Percentiles rank a stretch among this genome's conserved stretches.
These are phyloP conservation scores for Tachina fera DNA, from an alignment of 2,888 invertebrate genomes.

Conservation along the genomic window DNA sequence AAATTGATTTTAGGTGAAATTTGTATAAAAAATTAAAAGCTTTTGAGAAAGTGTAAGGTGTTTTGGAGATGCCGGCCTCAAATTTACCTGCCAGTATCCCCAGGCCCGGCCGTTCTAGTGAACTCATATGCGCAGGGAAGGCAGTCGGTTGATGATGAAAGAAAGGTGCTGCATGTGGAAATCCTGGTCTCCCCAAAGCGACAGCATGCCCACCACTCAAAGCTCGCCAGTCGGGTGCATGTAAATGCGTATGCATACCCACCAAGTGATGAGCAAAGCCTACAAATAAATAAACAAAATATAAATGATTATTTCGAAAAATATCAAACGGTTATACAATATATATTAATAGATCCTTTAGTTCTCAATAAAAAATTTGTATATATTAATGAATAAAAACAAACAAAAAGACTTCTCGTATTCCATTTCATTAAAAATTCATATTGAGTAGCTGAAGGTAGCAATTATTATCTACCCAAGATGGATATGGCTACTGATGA, in stretches of 20 bases:
- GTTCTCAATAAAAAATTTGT: no score
- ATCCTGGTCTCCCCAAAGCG: slow-evolving; percentile 78
- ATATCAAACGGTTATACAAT: neutral
- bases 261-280: slow-evolving; percentile 90
- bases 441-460: no score
- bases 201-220: slow-evolving; percentile 76
- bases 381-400: no score
- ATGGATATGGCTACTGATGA: no score
- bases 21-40: no score
- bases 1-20: no score
- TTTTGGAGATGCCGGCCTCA: no score
- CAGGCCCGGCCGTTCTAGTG: slow-evolving; percentile 76
- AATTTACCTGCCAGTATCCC: slow-evolving; percentile 79
- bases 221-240: slow-evolving; percentile 86
- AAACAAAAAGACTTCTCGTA: no score
- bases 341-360: no score
- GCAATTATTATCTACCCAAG: no score
- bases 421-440: no score
- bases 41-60: no score
- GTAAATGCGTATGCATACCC: slow-evolving; percentile 87
- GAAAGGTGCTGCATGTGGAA: slow-evolving; percentile 82
- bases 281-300: slow-evolving; percentile 75
- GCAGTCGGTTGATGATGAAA: slow-evolving; percentile 84
- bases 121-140: slow-evolving; percentile 83
- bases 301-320: neutral